Evolutionary conservation across 2,888 invertebrate genomes (phyloP).

Genomic region (Chrysodeixis includens): DNA sequence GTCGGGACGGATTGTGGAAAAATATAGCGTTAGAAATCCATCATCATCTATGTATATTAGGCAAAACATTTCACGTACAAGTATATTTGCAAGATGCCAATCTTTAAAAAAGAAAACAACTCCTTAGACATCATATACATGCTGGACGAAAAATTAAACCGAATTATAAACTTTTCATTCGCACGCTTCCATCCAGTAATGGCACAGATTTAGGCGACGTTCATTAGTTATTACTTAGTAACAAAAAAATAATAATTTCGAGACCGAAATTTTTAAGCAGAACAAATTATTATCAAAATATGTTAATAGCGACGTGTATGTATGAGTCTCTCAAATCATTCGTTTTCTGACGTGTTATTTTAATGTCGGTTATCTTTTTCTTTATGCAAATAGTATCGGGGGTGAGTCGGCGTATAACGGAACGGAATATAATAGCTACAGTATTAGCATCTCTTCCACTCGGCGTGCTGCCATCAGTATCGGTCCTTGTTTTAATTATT

Average conservation of each 20-base stretch:
- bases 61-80: not conserved
- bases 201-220: too few species aligned
- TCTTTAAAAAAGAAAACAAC: too few species aligned
- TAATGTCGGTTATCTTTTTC: slow-evolving; percentile 53
- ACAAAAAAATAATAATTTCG: too few species aligned
- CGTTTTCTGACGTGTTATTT: slow-evolving; percentile 45
- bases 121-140: too few species aligned
- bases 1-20: too few species aligned
- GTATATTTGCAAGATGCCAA: too few species aligned
- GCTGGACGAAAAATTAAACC: too few species aligned
- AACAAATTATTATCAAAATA: not conserved
- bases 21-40: too few species aligned
- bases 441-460: slow-evolving; percentile 34
- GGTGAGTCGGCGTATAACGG: slow-evolving; percentile 38
- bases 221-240: too few species aligned
- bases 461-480: slow-evolving; percentile 20
- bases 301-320: slow-evolving; percentile 13
- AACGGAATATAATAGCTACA: slow-evolving; percentile 41
- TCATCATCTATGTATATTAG: too few species aligned
- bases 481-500: slow-evolving; percentile 37
- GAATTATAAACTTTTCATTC: too few species aligned
- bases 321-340: slow-evolving; percentile 38
- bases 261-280: not conserved
- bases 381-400: slow-evolving; percentile 52
- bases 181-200: too few species aligned